Percentiles rank a stretch among this genome's conserved stretches.
Conservation (phyloP, 2,113 vertebrate genomes). For the Chamaea fasciata region DNA sequence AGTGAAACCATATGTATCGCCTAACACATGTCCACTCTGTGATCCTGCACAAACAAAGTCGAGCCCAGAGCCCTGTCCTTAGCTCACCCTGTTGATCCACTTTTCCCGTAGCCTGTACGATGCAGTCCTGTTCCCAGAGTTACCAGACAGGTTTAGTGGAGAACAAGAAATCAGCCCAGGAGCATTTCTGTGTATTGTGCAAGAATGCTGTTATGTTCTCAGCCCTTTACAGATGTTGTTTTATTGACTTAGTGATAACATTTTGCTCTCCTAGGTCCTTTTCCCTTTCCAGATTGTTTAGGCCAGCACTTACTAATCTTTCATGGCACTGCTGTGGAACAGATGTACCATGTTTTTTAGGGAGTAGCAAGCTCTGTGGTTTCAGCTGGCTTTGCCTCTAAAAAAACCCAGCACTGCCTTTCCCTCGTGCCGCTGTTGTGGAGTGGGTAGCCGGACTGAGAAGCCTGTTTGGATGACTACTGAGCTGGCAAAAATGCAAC, state of each 20-base stretch:
- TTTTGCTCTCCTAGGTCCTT: background rate
- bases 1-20: conserved; percentile 7
- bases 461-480: background rate
- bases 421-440: fast-evolving
- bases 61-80: conserved; percentile 27
- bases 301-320: conserved; percentile 8
- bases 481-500: background rate
- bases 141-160: conserved; percentile 21
- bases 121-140: background rate
- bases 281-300: conserved; percentile 39
- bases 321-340: background rate
- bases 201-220: background rate
- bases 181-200: background rate
- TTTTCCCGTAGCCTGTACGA: background rate
- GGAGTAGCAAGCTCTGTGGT: background rate
- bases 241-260: conserved; percentile 46
- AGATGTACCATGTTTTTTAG: background rate
- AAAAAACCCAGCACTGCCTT: background rate
- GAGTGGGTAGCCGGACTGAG: background rate
- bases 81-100: conserved; percentile 43
- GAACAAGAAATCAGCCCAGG: background rate
- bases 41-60: background rate
- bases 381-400: background rate
- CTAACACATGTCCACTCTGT: background rate
- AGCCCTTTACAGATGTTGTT: background rate